These are phyloP conservation scores for Bugulina stolonifera DNA, from an alignment of 2,888 invertebrate species.

Conservation along the genomic window DNA sequence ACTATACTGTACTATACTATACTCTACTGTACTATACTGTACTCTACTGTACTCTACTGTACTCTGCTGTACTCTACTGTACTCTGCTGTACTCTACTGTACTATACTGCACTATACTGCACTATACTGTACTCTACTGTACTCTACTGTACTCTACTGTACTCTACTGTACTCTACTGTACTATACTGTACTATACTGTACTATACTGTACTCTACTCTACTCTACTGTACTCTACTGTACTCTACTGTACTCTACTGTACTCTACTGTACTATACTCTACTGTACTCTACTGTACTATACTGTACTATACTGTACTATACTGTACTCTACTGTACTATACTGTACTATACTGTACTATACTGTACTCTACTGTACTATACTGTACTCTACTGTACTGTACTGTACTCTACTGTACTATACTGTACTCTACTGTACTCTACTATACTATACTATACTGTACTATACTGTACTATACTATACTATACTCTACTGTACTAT, in stretches of 20 bases:
- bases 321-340: conserved; percentile 28
- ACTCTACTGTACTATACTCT: not conserved
- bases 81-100: conserved; percentile 27
- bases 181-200: not conserved
- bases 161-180: not conserved
- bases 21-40: too few relatives aligned
- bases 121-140: conserved; percentile 28
- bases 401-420: conserved; percentile 27
- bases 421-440: conserved; percentile 27
- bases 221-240: conserved; percentile 23
- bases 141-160: conserved; percentile 25
- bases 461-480: conserved; percentile 30
- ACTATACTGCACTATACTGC: conserved; percentile 27
- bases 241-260: conserved; percentile 24
- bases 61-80: conserved; percentile 27
- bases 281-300: too few relatives aligned
- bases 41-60: conserved; percentile 9
- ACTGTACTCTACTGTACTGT: conserved; percentile 26
- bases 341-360: too few relatives aligned
- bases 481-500: conserved; percentile 28
- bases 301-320: conserved; percentile 30
- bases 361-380: conserved; percentile 24
- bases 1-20: conserved; percentile 28
- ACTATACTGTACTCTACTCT: not conserved
- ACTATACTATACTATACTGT: conserved; percentile 29